Evolutionary conservation across 2,888 invertebrate genomes (phyloP), one percentile per base, ranked within the genome.

Genomic region (Melinaea marsaeus): DNA sequence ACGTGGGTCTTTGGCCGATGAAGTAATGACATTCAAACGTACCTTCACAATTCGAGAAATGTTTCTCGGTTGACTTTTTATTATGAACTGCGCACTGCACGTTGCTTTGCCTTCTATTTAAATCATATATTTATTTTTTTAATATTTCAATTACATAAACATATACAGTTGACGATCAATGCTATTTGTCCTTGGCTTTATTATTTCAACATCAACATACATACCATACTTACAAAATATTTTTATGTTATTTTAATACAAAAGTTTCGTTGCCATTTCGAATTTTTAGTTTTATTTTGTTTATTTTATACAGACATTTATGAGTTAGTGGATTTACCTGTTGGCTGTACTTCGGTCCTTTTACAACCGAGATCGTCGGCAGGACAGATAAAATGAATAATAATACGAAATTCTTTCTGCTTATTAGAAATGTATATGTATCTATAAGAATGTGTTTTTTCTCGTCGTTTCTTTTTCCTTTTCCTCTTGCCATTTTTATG

Each of bases 1-100:
- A 79, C 77, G 71, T 69, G 71, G 80, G 81, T 87, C 85, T 81
- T 87, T 84, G 88, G 60, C 86, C 85, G 77, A 65, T 78, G 75
- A 79, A 79, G 76, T 56, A 76, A 77, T 87, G 89, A 88, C 89
- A 85, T 89, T 88, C 85, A 88, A 87, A 86, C 72, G 87, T 73
- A 78, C 85, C 74, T 75, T 75, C 74, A 61, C 76, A 75, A 79
- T 76, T 73, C 77, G 81, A 81, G 84, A 87, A 86, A 84, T 79
- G 79, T 80, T 83, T 85, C 80, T 80, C 83, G 73, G 76, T 84
- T 81, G 79, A 78, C 81, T 84, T 85, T 83, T 86, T 85, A 79
- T 79, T 69, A 65, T 61, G 46, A 54, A 63, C 65, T 65, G 63
- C 46, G 22, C 13, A 11, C 47, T 55, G 5, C 33, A 13, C 13